Evolutionary conservation across 1,140 invertebrate species (phyloP).

Genomic region (Linepithema humile): DNA sequence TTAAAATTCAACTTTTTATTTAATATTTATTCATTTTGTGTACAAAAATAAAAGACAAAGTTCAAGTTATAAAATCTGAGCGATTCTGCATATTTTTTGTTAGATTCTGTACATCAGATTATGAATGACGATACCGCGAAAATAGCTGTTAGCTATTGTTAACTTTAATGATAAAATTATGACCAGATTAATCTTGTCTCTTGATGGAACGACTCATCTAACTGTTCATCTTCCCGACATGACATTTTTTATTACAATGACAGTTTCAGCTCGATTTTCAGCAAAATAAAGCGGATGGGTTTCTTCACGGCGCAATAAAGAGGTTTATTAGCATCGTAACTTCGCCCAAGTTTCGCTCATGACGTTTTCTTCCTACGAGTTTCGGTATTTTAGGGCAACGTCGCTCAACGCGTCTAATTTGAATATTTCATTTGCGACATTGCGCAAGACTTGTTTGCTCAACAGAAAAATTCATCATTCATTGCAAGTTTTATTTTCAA

Average conservation of each 20-base stretch:
- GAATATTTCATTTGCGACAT: constrained; percentile 37
- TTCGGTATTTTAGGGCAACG: constrained; percentile 17
- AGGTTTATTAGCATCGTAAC: constrained; percentile 62
- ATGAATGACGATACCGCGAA: neutral
- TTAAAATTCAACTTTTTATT: too few relatives aligned
- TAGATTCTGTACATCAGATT: neutral
- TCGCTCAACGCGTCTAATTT: neutral
- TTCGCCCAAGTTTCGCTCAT: constrained; percentile 26
- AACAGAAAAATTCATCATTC: constrained; percentile 13
- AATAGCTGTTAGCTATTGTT: constrained; percentile 15
- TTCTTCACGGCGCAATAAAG: constrained; percentile 53
- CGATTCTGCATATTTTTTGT: too few relatives aligned
- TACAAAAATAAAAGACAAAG: too few relatives aligned
- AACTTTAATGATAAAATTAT: constrained; percentile 62
- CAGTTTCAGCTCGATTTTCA: constrained; percentile 37
- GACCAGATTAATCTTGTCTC: constrained; percentile 43
- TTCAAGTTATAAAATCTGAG: too few relatives aligned
- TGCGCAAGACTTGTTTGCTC: neutral
- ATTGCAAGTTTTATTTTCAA: constrained; percentile 21
- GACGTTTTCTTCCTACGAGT: neutral
- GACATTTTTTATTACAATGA: constrained; percentile 64
- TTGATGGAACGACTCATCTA: neutral
- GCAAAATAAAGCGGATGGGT: constrained; percentile 50
- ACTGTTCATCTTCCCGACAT: neutral
- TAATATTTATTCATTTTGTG: too few relatives aligned